These are phyloP conservation scores for Eupithecia vulgata DNA, from an alignment of 2,888 invertebrate genomes.

Conservation along the genomic window DNA sequence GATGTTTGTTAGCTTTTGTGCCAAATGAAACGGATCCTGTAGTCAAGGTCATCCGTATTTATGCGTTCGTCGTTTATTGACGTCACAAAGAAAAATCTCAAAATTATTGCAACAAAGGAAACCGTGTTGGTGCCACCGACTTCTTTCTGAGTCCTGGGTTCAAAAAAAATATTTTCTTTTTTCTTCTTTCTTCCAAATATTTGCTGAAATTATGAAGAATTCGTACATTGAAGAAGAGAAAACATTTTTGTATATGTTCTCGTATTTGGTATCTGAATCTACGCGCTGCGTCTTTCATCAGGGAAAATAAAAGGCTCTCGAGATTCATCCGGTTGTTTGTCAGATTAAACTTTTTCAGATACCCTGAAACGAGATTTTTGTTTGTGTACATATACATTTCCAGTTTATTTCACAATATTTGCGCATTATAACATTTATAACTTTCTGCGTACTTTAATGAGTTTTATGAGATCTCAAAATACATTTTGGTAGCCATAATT, in stretches of 20 bases:
- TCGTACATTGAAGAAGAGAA: neutral
- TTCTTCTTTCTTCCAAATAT: neutral
- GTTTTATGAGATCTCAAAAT: conserved; percentile 29
- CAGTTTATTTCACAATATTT: conserved; percentile 28
- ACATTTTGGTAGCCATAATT: neutral
- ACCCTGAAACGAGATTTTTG: conserved; percentile 44
- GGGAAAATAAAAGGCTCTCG: conserved; percentile 16
- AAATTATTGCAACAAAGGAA: neutral
- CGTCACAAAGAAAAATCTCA: neutral
- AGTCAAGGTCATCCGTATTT: neutral
- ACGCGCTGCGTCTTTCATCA: conserved; percentile 14
- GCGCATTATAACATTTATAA: conserved; percentile 13
- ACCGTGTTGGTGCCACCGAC: neutral
- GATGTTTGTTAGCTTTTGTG: conserved; percentile 19
- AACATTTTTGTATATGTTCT: neutral
- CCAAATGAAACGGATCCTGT: neutral
- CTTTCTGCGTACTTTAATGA: conserved; percentile 18
- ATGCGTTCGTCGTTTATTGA: neutral
- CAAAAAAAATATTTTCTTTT: neutral
- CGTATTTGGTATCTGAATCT: neutral
- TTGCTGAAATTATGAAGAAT: neutral
- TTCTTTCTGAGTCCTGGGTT: neutral
- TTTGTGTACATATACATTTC: conserved; percentile 45
- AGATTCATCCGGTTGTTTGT: conserved; percentile 16
- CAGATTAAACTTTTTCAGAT: conserved; percentile 12